phyloP scores from a whole-genome alignment of 2,797 vertebrate genomes.

The Sebastes trivittatus region DNA sequence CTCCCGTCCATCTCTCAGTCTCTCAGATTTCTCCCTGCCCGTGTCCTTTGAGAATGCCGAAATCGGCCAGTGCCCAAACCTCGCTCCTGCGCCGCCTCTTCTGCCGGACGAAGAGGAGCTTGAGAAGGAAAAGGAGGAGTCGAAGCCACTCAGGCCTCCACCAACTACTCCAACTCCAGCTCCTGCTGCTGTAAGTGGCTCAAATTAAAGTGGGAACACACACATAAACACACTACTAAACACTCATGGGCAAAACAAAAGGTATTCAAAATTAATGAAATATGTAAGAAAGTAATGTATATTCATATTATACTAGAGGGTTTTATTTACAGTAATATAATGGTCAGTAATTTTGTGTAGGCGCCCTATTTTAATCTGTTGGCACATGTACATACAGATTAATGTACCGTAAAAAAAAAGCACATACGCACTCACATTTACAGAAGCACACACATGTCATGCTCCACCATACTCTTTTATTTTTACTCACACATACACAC shows the following conservation, averaged over 20 bases:
- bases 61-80: conserved; percentile 89
- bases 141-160: neutral
- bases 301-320: neutral
- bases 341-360: neutral
- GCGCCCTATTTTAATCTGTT: neutral
- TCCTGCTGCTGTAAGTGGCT: conserved; percentile 51
- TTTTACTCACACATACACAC: conserved; percentile 18
- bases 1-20: conserved; percentile 77
- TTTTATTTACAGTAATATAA: neutral
- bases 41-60: conserved; percentile 95
- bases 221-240: neutral
- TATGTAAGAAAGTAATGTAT: neutral
- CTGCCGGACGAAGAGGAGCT: conserved; percentile 57
- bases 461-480: neutral
- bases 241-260: no score
- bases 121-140: conserved; percentile 37
- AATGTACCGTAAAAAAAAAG: neutral
- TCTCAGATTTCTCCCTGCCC: conserved; percentile 92
- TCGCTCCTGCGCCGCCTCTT: conserved; percentile 70
- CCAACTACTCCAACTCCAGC: conserved; percentile 26
- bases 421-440: neutral
- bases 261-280: neutral
- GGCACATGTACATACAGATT: neutral
- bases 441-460: neutral
- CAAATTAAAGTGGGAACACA: neutral